These are phyloP conservation scores for Eudemis profundana DNA, from an alignment of 2,888 invertebrate genomes.

Conservation along the genomic window DNA sequence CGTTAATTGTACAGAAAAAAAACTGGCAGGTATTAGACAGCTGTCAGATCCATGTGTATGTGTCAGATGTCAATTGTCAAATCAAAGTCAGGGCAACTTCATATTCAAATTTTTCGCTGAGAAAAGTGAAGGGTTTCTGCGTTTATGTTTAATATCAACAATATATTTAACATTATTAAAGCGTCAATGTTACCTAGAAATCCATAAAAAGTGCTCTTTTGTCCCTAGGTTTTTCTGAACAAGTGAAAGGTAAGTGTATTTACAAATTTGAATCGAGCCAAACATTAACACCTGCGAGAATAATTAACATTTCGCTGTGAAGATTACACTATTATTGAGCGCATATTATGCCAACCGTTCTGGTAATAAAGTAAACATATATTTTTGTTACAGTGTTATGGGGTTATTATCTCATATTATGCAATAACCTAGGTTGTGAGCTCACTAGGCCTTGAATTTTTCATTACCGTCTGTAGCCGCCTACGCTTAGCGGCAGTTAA, in stretches of 20 bases:
- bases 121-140: background rate
- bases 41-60: background rate
- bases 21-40: background rate
- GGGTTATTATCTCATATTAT: slow-evolving; percentile 24
- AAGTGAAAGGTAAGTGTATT: slow-evolving; percentile 18
- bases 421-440: slow-evolving; percentile 42
- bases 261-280: background rate
- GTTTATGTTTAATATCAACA: slow-evolving; percentile 14
- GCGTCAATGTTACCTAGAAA: background rate
- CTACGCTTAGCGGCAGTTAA: background rate
- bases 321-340: background rate
- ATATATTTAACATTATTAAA: background rate
- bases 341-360: background rate
- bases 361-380: background rate
- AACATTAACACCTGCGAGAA: slow-evolving; percentile 5
- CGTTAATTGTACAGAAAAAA: background rate
- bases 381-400: background rate
- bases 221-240: background rate
- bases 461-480: slow-evolving; percentile 11
- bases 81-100: too few species aligned
- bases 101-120: slow-evolving; percentile 10
- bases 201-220: background rate
- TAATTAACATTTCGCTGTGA: background rate
- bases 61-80: slow-evolving; percentile 15
- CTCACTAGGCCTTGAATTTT: slow-evolving; percentile 28